phyloP scores from a whole-genome alignment of 1,140 invertebrate species.

The Cherax quadricarinatus region DNA sequence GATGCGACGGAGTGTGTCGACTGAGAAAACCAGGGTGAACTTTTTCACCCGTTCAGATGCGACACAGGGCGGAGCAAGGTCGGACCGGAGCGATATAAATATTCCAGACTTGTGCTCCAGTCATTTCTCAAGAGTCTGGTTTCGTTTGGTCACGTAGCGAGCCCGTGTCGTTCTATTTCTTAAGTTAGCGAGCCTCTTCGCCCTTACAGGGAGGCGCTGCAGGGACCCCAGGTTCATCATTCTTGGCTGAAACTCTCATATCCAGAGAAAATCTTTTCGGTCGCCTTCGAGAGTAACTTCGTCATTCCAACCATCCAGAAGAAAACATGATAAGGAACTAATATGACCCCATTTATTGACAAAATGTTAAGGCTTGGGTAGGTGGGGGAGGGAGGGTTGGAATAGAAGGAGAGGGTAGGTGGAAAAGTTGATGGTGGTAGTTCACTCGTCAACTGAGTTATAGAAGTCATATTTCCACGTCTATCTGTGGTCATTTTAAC shows the following conservation, averaged over 20 bases:
- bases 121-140: constrained; percentile 69
- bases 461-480: constrained; percentile 28
- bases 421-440: background rate
- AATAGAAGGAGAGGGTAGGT: background rate
- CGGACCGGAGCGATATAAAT: constrained; percentile 40
- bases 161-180: constrained; percentile 60
- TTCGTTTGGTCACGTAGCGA: constrained; percentile 62
- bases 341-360: constrained; percentile 67
- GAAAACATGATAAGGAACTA: constrained; percentile 68
- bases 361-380: background rate
- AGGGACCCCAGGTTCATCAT: background rate
- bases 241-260: constrained; percentile 12
- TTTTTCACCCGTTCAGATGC: constrained; percentile 32
- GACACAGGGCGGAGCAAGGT: constrained; percentile 10
- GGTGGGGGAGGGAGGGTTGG: background rate
- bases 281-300: constrained; percentile 57
- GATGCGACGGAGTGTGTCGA: constrained; percentile 12
- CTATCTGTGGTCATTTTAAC: constrained; percentile 15
- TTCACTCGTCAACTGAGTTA: background rate
- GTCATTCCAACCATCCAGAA: constrained; percentile 65
- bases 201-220: constrained; percentile 13
- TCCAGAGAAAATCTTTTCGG: constrained; percentile 35
- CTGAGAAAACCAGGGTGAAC: constrained; percentile 4
- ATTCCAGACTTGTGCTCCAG: constrained; percentile 63
- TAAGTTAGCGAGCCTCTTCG: constrained; percentile 48